Conservation (phyloP, 2,888 invertebrate species). For the Herminia tarsipennalis region DNA sequence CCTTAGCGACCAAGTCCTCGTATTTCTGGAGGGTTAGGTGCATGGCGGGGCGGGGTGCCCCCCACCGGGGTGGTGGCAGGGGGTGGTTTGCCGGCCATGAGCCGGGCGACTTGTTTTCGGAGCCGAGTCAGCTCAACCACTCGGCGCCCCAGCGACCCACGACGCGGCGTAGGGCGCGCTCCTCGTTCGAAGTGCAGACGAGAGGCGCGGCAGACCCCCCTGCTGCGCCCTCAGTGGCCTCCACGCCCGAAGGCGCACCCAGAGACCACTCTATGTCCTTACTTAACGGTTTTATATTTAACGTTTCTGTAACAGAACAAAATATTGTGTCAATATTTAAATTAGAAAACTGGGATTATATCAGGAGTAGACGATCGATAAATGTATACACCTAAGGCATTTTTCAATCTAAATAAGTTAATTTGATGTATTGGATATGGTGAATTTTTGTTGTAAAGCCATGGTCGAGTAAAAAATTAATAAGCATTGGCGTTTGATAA, state of each 20-base stretch:
- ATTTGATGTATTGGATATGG: too few species aligned
- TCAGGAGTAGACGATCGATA: too few species aligned
- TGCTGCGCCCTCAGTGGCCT: constrained; percentile 71
- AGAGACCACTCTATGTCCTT: constrained; percentile 79
- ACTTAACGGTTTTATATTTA: constrained; percentile 86
- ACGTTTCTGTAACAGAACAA: constrained; percentile 66
- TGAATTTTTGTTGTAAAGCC: too few species aligned
- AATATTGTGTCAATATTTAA: background rate
- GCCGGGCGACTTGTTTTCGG: constrained; percentile 58
- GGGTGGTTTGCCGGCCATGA: constrained; percentile 80
- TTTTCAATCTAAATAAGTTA: too few species aligned
- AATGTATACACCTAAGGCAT: too few species aligned
- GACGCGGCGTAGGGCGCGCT: constrained; percentile 79
- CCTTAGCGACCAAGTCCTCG: constrained; percentile 92
- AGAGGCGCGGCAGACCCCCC: constrained; percentile 58
- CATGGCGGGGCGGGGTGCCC: constrained; percentile 84
- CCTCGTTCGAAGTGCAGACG: constrained; percentile 76
- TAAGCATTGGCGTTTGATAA: too few species aligned
- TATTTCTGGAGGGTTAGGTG: constrained; percentile 91
- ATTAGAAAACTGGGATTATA: too few species aligned
- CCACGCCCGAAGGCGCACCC: constrained; percentile 70
- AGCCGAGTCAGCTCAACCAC: constrained; percentile 99
- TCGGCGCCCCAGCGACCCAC: constrained; percentile 97
- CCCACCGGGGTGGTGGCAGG: constrained; percentile 80
- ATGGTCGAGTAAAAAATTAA: too few species aligned